Base-by-base conservation (phyloP, 2,888 invertebrate species). In the Thelaira solivaga region DNA sequence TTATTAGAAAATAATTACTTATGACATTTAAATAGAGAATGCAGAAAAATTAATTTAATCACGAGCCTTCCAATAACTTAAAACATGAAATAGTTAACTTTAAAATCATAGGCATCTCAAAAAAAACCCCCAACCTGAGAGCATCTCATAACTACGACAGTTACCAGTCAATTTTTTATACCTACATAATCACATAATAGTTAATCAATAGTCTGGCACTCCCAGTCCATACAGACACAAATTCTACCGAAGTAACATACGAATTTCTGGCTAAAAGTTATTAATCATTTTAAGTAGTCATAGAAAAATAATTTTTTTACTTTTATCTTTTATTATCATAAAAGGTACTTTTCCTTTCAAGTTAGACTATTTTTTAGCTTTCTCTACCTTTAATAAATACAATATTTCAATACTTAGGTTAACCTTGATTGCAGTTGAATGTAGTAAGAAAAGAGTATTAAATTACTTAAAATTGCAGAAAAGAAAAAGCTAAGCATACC, bases 221-320 rank as follows among this genome's bases (percentile, higher is more conserved):
- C 39, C n/a, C n/a, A n/a, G n/a, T n/a, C n/a, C n/a, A 10, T 11
- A 16, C 13, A 13, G 11, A 22, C 16, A 16, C 26, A 16, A 41
- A 3, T 2, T 31, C 16, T 26, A 16, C 26, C 13, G 20, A 49
- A 64, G 8, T 59, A 49, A 31, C 4, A n/a, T n/a, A n/a, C n/a
- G n/a, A n/a, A n/a, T 2, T 13, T 22, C n/a, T 18, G 49, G 64
- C 49, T 16, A 51, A 47, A 45, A 59, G 78, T 67, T 78, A 78
- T 78, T 78, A 78, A 78, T 78, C 74, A 74, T 71, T 78, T 74
- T 74, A 74, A 78, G 74, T 71, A 78, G 78, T 74, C 55, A 47
- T 34, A 65, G 26, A 41, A 65, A 65, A 61, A 65, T 43, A 43
- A 39, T 55, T 57, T 65, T n/a, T 18, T 67, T 22, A 16, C 22